Base-by-base conservation (phyloP, 2,888 invertebrate genomes). In the Nephrotoma guestfalica region DNA sequence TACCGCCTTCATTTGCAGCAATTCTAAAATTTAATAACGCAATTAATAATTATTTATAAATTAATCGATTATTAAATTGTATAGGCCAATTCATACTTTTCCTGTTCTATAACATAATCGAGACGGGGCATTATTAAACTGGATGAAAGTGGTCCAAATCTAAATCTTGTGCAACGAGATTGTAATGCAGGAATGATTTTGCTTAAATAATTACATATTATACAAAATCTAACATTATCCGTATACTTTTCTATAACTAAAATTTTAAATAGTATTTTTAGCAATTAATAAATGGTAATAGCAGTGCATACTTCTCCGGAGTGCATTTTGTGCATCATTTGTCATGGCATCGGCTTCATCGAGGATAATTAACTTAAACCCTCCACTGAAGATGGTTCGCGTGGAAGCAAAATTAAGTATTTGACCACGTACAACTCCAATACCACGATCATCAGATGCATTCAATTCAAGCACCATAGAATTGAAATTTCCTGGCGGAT, bases 261-360 rank as follows among this genome's bases (percentile, higher is more conserved):
- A 93, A 92, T 41, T 47, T 86, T 71, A 85, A 41, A 84, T 57
- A 83, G 57, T 41, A n/a, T 86, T 2, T 30, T 30, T 30, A 30
- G 3, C 2, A 30, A 30, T 30, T 30, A 86, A 86, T 45, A 85
- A 86, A 47, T 43, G 9, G 51, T 86, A 84, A 71, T 57, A 30
- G 83, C 87, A 83, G 7, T 41, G 92, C 94, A 93, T 93, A 97
- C 97, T 97, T 93, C 98, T 94, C 89, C 98, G 93, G 0, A 99
- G 93, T 42, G 99, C 99, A 93, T 99, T 99, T 91, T 99, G 99
- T 0, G 99, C 99, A 94, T 99, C 99, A 91, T 97, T 96, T 0
- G 99, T 99, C 99, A 99, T 99, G 0, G 99, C 98, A 93, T 99
- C 99, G 0, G 99, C 99, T 93, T 99, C 99, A 93, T 99, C 99